These are phyloP conservation scores for Lumbricus terrestris DNA, from an alignment of 2,888 invertebrate genomes.

Conservation along the genomic window DNA sequence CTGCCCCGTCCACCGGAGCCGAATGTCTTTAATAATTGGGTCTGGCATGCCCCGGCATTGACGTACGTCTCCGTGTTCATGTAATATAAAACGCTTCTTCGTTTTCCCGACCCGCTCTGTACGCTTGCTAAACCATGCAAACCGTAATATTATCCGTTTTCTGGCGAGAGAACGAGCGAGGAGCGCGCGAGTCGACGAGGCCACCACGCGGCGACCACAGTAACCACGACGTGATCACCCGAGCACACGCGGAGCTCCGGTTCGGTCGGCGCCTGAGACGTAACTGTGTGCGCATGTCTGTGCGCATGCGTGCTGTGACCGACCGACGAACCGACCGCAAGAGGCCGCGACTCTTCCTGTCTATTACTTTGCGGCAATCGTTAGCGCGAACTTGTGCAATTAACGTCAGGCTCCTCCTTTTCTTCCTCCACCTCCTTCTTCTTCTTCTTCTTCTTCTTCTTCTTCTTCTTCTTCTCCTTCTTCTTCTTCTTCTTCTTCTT, in stretches of 20 bases:
- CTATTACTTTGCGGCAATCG: constrained; percentile 3
- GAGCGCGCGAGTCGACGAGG: neutral
- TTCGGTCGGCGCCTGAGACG: neutral
- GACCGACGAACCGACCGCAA: neutral
- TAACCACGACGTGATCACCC: neutral
- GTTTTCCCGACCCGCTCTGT: neutral
- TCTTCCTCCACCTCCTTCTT: neutral
- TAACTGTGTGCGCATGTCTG: neutral
- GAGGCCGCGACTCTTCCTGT: constrained; percentile 3
- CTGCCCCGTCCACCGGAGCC: neutral
- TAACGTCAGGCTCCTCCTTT: neutral
- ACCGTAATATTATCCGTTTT: neutral
- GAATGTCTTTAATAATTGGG: neutral
- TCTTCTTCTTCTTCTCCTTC: neutral
- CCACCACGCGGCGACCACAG: neutral
- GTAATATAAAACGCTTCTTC: neutral
- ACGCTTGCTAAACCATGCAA: neutral
- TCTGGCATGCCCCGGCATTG: neutral
- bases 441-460: neutral
- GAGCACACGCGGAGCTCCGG: neutral
- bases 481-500: too few species aligned
- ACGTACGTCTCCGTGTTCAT: neutral
- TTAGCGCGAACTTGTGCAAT: neutral
- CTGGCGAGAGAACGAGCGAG: neutral
- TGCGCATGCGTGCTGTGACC: constrained; percentile 3